Evolutionary conservation across 2,797 vertebrate genomes (phyloP).

Genomic region (Sebastes paucispinis): DNA sequence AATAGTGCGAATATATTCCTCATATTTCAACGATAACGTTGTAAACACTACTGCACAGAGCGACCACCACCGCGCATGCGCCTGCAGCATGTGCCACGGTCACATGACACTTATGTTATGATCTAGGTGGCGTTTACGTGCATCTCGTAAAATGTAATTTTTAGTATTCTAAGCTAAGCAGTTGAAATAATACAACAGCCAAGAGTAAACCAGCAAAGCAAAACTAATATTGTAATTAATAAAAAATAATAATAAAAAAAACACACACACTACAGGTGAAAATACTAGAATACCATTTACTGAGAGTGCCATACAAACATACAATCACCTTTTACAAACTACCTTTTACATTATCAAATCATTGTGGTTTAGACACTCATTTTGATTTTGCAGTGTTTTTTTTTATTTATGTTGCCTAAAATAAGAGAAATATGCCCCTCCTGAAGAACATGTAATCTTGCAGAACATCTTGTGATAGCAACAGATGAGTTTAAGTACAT

Average conservation of each 20-base stretch:
- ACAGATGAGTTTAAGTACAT: background rate
- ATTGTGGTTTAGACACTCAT: background rate
- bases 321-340: background rate
- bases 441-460: background rate
- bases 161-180: background rate
- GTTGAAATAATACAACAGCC: background rate
- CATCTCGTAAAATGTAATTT: background rate
- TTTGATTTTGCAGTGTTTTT: background rate
- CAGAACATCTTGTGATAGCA: background rate
- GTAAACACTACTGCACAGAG: fast-evolving
- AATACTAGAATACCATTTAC: background rate
- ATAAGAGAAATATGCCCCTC: background rate
- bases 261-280: too few species aligned
- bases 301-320: background rate
- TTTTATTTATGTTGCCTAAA: background rate
- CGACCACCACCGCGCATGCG: conserved; percentile 20
- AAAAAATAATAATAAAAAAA: background rate
- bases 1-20: fast-evolving
- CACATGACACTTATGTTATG: conserved; percentile 39
- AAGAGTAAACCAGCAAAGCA: background rate
- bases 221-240: background rate
- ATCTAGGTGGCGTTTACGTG: conserved; percentile 15
- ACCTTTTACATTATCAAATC: background rate
- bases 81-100: fast-evolving
- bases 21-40: conserved; percentile 10